phyloP scores from a whole-genome alignment of 2,888 invertebrate genomes.

The Drosophila affinis region DNA sequence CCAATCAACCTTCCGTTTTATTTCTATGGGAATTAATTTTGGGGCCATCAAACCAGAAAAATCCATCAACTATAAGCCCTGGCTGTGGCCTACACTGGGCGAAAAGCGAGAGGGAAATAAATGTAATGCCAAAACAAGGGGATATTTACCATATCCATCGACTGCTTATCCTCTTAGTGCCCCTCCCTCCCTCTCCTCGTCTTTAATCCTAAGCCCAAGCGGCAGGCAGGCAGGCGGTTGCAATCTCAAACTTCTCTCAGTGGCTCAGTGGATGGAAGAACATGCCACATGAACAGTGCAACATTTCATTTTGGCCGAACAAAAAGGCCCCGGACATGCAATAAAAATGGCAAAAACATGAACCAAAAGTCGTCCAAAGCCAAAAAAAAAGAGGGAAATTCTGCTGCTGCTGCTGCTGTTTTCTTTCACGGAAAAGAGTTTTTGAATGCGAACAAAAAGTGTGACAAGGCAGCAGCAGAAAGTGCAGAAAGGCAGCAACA shows the following conservation, averaged over 20 bases:
- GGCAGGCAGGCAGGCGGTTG: not conserved
- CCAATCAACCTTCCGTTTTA: slow-evolving; percentile 36
- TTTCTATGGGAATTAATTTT: slow-evolving; percentile 43
- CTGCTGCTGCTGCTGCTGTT: slow-evolving; percentile 18
- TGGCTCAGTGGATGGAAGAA: slow-evolving; percentile 3
- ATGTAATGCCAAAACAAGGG: no score
- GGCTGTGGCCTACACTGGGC: not conserved
- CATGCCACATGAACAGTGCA: slow-evolving; percentile 56
- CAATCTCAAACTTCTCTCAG: slow-evolving; percentile 2
- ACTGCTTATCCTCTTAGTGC: not conserved
- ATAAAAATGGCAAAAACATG: slow-evolving; percentile 59
- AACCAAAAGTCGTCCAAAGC: slow-evolving; percentile 14
- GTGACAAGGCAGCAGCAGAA: slow-evolving; percentile 40
- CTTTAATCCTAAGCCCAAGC: no score
- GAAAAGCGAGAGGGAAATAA: no score
- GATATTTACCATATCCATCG: no score
- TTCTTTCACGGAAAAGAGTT: slow-evolving; percentile 38
- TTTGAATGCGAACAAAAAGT: slow-evolving; percentile 27
- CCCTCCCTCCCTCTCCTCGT: no score
- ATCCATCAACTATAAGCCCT: slow-evolving; percentile 35
- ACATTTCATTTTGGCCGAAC: slow-evolving; percentile 74
- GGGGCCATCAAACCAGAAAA: slow-evolving; percentile 36
- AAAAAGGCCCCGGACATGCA: slow-evolving; percentile 70
- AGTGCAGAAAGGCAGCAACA: slow-evolving; percentile 15
- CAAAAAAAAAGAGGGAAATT: slow-evolving; percentile 14